These are phyloP conservation scores for Chaunax sp. DNA, from an alignment of 2,797 vertebrate species.

Conservation along the genomic window DNA sequence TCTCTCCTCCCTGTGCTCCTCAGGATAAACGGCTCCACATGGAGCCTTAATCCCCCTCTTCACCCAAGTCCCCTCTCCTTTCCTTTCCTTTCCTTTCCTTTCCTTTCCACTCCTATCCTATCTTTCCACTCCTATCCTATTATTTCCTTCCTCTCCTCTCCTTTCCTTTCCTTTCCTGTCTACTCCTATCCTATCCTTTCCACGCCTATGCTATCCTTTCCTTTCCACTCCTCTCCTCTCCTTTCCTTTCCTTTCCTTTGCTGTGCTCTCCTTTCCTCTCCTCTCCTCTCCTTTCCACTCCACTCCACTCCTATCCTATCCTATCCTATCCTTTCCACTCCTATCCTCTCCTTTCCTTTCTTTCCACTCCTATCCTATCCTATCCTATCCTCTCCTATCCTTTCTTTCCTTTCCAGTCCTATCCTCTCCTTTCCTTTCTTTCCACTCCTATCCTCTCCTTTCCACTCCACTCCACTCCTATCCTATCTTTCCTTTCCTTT, in stretches of 20 bases:
- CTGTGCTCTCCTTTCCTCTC: constrained; percentile 4
- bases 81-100: constrained; percentile 39
- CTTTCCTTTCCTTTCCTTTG: too few species aligned
- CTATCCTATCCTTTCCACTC: neutral
- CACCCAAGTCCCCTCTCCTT: constrained; percentile 57
- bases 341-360: too few species aligned
- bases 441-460: too few species aligned
- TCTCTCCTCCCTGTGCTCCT: constrained; percentile 80
- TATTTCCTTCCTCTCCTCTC: neutral
- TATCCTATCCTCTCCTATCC: too few species aligned
- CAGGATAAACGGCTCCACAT: constrained; percentile 83
- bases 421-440: too few species aligned
- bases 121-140: neutral
- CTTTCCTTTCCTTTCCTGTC: constrained; percentile 38
- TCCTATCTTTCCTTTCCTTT: too few species aligned
- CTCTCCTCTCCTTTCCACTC: constrained; percentile 20
- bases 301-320: constrained; percentile 25
- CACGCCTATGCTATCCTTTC: too few species aligned
- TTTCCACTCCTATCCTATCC: too few species aligned
- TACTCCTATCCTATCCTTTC: too few species aligned
- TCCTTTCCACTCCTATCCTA: constrained; percentile 24
- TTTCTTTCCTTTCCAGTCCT: too few species aligned
- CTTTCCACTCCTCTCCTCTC: too few species aligned
- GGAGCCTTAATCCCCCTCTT: constrained; percentile 80
- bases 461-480: too few species aligned